phyloP scores from a whole-genome alignment of 2,113 vertebrate genomes.

The Brachionichthys hirsutus region DNA sequence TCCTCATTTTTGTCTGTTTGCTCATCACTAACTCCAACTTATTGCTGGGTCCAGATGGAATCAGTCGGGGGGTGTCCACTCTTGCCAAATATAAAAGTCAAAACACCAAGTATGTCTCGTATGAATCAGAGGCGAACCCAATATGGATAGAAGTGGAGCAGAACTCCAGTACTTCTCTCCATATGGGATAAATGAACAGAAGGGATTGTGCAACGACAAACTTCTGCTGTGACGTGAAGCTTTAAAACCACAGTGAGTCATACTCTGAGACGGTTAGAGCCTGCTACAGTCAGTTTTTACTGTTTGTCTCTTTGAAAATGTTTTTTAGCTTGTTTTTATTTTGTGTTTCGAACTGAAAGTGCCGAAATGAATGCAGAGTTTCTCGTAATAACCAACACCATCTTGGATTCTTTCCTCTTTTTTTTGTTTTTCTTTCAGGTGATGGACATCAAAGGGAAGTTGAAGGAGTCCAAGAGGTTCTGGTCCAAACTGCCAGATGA shows the following conservation, averaged over 20 bases:
- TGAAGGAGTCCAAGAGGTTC: constrained; percentile 92
- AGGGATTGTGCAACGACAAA: constrained; percentile 14
- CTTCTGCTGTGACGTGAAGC: neutral
- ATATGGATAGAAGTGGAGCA: constrained; percentile 43
- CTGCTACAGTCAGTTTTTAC: too few relatives aligned
- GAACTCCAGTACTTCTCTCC: constrained; percentile 14
- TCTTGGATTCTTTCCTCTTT: neutral
- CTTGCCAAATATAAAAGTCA: constrained; percentile 55
- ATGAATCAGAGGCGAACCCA: constrained; percentile 60
- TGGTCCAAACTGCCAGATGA: constrained; percentile 90
- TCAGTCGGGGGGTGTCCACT: constrained; percentile 51
- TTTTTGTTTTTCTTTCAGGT: constrained; percentile 77
- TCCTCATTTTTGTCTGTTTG: constrained; percentile 11
- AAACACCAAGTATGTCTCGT: constrained; percentile 44
- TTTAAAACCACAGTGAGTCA: too few relatives aligned
- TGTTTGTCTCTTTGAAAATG: too few relatives aligned
- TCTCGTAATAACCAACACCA: too few relatives aligned
- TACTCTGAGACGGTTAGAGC: too few relatives aligned
- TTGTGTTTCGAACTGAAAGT: neutral
- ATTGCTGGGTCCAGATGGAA: constrained; percentile 69
- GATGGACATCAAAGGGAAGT: constrained; percentile 91
- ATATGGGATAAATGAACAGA: constrained; percentile 31
- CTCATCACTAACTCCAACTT: constrained; percentile 39
- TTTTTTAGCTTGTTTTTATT: neutral
- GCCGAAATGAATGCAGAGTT: neutral